Percentiles rank a stretch among this genome's conserved stretches.
Evolutionary conservation across 2,113 vertebrate genomes (phyloP).

Genomic region (Damaliscus lunatus): DNA sequence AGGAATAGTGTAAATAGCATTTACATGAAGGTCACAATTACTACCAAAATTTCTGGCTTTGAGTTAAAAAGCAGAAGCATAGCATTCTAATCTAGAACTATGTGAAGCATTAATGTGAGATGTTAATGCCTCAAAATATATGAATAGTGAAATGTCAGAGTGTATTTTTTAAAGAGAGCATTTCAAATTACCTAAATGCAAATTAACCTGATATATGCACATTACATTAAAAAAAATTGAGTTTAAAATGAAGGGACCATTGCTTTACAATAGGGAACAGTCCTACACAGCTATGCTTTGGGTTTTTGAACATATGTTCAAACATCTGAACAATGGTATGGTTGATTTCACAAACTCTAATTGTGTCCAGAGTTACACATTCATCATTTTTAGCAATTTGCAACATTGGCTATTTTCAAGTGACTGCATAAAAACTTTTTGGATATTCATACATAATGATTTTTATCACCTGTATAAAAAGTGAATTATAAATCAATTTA

Average conservation of each 20-base stretch:
- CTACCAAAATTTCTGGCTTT: neutral
- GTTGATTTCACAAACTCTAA: slow-evolving; percentile 71
- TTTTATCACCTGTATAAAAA: slow-evolving; percentile 50
- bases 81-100: neutral
- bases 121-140: neutral
- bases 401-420: slow-evolving; percentile 57
- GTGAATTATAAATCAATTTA: slow-evolving; percentile 48
- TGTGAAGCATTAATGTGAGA: neutral
- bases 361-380: slow-evolving; percentile 62
- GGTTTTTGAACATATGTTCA: slow-evolving; percentile 68
- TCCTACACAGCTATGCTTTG: slow-evolving; percentile 48
- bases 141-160: neutral
- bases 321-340: slow-evolving; percentile 71
- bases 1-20: neutral
- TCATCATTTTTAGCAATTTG: slow-evolving; percentile 67
- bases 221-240: neutral
- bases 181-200: slow-evolving; percentile 39
- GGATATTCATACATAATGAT: slow-evolving; percentile 51
- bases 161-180: neutral
- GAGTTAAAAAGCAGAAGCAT: neutral
- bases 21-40: neutral
- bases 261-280: slow-evolving; percentile 42
- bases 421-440: slow-evolving; percentile 49
- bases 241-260: slow-evolving; percentile 43
- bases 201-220: slow-evolving; percentile 39